These are phyloP conservation scores for Keiferia lycopersicella DNA, from an alignment of 2,888 invertebrate species.

Conservation along the genomic window DNA sequence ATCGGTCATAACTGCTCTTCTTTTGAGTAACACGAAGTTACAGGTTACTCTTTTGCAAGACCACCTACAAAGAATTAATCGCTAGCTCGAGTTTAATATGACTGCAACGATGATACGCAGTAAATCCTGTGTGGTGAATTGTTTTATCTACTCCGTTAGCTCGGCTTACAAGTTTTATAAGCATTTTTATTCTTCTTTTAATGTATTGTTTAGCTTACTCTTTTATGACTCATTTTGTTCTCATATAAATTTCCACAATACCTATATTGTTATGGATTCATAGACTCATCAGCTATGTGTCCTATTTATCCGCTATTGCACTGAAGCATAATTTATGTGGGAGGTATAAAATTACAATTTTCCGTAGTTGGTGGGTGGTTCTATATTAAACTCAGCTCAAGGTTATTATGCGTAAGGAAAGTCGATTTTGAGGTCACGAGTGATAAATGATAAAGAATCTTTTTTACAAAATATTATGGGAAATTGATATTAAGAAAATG, in stretches of 20 bases:
- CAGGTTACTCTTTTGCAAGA: not conserved
- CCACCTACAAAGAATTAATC: slow-evolving; percentile 20
- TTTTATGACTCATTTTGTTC: not conserved
- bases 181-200: not conserved
- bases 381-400: slow-evolving; percentile 48
- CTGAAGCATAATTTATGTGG: slow-evolving; percentile 15
- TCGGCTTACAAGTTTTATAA: not conserved
- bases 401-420: slow-evolving; percentile 24
- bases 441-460: too few relatives aligned
- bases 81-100: slow-evolving; percentile 26
- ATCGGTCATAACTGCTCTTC: too few relatives aligned
- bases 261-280: too few relatives aligned
- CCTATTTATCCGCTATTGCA: slow-evolving; percentile 13
- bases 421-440: not conserved
- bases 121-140: slow-evolving; percentile 24
- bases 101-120: slow-evolving; percentile 29
- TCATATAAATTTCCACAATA: too few relatives aligned
- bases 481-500: too few relatives aligned
- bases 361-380: slow-evolving; percentile 49
- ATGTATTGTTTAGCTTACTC: too few relatives aligned
- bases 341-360: slow-evolving; percentile 41
- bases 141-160: not conserved
- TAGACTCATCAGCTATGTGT: not conserved
- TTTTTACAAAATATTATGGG: too few relatives aligned
- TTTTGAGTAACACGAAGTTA: not conserved